Percentiles rank a stretch among this genome's conserved stretches.
Conservation (phyloP, 2,888 invertebrate species). For the Fabriciana adippe region DNA sequence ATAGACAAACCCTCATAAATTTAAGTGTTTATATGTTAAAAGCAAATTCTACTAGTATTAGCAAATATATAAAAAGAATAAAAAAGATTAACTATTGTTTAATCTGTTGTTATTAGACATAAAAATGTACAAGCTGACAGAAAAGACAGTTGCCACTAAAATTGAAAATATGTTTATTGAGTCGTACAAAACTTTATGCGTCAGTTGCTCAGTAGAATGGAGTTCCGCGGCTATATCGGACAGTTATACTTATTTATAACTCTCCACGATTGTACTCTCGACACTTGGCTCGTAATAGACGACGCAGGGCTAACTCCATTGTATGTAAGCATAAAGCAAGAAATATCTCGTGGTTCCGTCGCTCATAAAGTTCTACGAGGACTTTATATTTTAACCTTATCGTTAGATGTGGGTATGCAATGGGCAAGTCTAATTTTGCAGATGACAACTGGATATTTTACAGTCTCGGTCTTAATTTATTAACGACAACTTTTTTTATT, state of each 20-base stretch:
- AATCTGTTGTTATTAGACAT: conserved; percentile 15
- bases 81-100: not conserved
- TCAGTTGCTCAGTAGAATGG: conserved; percentile 52
- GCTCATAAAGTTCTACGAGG: conserved; percentile 52
- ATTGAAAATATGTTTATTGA: conserved; percentile 68
- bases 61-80: no score
- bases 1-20: no score
- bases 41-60: no score
- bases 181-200: conserved; percentile 68
- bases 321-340: conserved; percentile 51
- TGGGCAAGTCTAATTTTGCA: conserved; percentile 18
- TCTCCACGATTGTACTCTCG: conserved; percentile 49
- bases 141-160: conserved; percentile 48
- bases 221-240: conserved; percentile 64
- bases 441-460: conserved; percentile 8
- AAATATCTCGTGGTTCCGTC: conserved; percentile 58
- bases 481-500: not conserved
- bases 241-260: conserved; percentile 75
- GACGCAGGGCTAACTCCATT: conserved; percentile 39
- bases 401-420: conserved; percentile 28
- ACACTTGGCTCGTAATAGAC: conserved; percentile 38
- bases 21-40: no score
- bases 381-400: conserved; percentile 59
- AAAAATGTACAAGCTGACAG: conserved; percentile 29
- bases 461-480: not conserved